phyloP scores from a whole-genome alignment of 2,888 invertebrate genomes.

The Ceriagrion tenellum region DNA sequence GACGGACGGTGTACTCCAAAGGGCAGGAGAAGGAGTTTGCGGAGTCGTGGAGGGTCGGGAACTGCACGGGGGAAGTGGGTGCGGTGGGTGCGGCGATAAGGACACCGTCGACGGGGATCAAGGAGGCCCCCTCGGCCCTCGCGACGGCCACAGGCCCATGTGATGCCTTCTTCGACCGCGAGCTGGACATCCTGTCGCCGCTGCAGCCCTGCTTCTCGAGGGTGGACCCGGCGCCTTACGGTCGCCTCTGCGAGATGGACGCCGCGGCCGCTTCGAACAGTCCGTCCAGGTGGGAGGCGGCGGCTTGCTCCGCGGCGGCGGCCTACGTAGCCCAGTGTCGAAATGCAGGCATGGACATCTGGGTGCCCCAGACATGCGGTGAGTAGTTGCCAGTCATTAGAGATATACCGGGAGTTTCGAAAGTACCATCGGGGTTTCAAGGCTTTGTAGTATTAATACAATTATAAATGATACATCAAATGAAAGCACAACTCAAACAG shows the following conservation, averaged over 20 bases:
- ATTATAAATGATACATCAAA: too few species aligned
- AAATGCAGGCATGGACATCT: slow-evolving; percentile 76
- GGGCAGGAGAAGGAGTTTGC: slow-evolving; percentile 73
- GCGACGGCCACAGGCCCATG: slow-evolving; percentile 8
- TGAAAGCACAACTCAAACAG: too few species aligned
- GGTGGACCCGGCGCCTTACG: slow-evolving; percentile 77
- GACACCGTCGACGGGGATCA: neutral
- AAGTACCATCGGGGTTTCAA: too few species aligned
- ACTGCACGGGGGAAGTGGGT: slow-evolving; percentile 7
- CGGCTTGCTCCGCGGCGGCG: slow-evolving; percentile 76
- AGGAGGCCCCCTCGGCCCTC: neutral
- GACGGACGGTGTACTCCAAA: slow-evolving; percentile 77
- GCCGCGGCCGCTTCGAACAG: slow-evolving; percentile 72
- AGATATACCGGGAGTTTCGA: too few species aligned
- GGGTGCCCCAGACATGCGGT: slow-evolving; percentile 78
- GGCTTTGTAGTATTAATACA: too few species aligned
- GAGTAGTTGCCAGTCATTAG: slow-evolving; percentile 72
- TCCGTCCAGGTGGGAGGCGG: slow-evolving; percentile 73
- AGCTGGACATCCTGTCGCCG: slow-evolving; percentile 74
- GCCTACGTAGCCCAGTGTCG: slow-evolving; percentile 78
- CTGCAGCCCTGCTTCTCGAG: slow-evolving; percentile 78
- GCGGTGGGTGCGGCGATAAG: neutral
- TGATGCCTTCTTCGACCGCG: slow-evolving; percentile 23
- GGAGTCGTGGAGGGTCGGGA: slow-evolving; percentile 45
- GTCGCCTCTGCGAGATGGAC: slow-evolving; percentile 76